Evolutionary conservation across 2,113 vertebrate species (phyloP).

Genomic region (Sander lucioperca): DNA sequence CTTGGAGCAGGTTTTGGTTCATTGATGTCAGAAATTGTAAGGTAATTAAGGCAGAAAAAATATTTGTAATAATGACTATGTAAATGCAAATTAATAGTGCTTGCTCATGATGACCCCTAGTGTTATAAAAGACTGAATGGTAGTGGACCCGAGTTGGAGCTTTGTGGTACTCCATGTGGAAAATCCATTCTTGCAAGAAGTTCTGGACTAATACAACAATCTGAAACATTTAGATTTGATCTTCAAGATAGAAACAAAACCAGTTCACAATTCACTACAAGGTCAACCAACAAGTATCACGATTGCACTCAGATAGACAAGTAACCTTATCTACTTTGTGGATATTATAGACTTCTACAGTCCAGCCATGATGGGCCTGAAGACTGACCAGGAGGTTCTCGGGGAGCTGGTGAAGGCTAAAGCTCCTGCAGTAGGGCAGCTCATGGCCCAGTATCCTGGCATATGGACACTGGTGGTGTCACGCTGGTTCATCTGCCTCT

Average conservation of each 20-base stretch:
- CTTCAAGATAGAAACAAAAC: not conserved
- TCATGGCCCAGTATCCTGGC: slow-evolving; percentile 89
- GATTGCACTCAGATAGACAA: not conserved
- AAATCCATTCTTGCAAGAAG: not conserved
- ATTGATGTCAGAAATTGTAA: not conserved
- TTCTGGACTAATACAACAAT: not conserved
- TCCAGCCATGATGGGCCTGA: slow-evolving; percentile 92
- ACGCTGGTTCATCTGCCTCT: slow-evolving; percentile 97
- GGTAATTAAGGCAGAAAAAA: not conserved
- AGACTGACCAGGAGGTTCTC: slow-evolving; percentile 94
- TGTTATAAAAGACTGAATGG: not conserved
- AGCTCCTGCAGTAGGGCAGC: slow-evolving; percentile 89
- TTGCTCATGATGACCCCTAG: not conserved
- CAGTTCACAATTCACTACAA: not conserved
- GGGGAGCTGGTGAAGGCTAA: slow-evolving; percentile 92
- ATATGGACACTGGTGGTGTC: slow-evolving; percentile 94
- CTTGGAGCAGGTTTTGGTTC: not conserved
- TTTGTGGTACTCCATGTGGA: not conserved
- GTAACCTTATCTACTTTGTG: not conserved
- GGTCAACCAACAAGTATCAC: not conserved
- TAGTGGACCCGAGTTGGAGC: not conserved
- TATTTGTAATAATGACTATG: not conserved
- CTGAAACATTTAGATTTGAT: not conserved
- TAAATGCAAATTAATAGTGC: not conserved
- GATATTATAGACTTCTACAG: slow-evolving; percentile 90